Percentiles rank a stretch among this genome's conserved stretches.
Conservation (phyloP, 2,888 invertebrate genomes). For the Troglohyphantes excavatus region DNA sequence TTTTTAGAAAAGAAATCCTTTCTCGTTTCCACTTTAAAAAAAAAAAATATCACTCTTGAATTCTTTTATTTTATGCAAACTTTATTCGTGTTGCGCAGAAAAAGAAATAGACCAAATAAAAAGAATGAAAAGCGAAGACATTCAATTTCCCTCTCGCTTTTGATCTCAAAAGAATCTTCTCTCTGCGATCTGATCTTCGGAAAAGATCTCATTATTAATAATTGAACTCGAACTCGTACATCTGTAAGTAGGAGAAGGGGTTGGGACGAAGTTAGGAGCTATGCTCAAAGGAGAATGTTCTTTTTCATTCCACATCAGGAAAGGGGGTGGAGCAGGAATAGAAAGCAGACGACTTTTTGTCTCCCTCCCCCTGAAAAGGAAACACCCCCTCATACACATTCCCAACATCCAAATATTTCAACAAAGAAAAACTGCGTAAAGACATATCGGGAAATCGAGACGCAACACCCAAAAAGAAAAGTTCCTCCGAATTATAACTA, state of each 20-base stretch:
- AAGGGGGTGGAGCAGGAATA: not conserved
- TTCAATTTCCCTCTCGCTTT: not conserved
- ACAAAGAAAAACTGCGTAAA: not conserved
- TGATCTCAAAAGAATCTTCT: not conserved
- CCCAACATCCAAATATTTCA: not conserved
- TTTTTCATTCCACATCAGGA: not conserved
- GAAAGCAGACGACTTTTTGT: not conserved
- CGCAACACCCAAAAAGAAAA: slow-evolving; percentile 59
- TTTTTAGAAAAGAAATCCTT: too few relatives aligned
- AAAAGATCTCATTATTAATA: slow-evolving; percentile 21
- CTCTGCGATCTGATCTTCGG: not conserved
- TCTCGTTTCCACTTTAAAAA: too few relatives aligned
- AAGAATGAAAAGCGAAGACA: not conserved
- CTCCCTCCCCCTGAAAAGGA: not conserved
- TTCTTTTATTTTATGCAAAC: too few relatives aligned
- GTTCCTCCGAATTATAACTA: slow-evolving; percentile 47
- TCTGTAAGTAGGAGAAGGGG: not conserved
- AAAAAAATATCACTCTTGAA: too few relatives aligned
- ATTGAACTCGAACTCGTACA: slow-evolving; percentile 30
- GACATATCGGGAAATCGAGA: not conserved
- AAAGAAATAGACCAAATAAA: too few relatives aligned
- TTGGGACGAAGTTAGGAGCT: not conserved
- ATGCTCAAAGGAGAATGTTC: not conserved
- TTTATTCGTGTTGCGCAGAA: too few relatives aligned
- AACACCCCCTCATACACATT: slow-evolving; percentile 21